Conservation (phyloP, 2,888 invertebrate species). For the Tipula vernalis region DNA sequence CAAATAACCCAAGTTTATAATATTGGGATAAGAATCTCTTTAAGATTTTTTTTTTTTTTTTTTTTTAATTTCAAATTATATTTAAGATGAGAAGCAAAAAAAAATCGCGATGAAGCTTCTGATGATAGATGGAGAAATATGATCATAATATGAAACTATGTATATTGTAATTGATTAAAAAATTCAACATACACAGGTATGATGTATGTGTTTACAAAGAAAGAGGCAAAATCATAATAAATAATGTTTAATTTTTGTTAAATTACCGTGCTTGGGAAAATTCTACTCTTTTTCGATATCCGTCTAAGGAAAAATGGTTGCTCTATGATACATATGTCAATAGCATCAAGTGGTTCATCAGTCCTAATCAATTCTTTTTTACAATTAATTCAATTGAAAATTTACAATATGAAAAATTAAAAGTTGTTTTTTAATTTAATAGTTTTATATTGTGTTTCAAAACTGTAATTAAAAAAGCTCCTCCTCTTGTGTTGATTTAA, state of each 20-base stretch:
- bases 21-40: neutral
- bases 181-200: neutral
- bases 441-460: neutral
- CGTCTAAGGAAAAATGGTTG: no score
- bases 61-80: neutral
- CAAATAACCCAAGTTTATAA: neutral
- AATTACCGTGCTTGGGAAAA: neutral
- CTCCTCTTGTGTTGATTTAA: neutral
- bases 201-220: neutral
- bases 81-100: neutral
- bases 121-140: neutral
- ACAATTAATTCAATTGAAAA: neutral
- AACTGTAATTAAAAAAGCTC: conserved; percentile 6
- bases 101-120: neutral
- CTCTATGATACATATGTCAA: no score
- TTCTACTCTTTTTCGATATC: neutral
- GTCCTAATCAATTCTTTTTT: neutral
- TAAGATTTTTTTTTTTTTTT: neutral
- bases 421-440: neutral
- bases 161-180: neutral
- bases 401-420: neutral
- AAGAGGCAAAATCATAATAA: neutral
- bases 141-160: neutral
- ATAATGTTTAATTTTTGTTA: neutral
- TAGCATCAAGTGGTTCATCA: neutral